Evolutionary conservation across 1,140 invertebrate genomes (phyloP).

Genomic region (Stenopsyche tienmushanensis): DNA sequence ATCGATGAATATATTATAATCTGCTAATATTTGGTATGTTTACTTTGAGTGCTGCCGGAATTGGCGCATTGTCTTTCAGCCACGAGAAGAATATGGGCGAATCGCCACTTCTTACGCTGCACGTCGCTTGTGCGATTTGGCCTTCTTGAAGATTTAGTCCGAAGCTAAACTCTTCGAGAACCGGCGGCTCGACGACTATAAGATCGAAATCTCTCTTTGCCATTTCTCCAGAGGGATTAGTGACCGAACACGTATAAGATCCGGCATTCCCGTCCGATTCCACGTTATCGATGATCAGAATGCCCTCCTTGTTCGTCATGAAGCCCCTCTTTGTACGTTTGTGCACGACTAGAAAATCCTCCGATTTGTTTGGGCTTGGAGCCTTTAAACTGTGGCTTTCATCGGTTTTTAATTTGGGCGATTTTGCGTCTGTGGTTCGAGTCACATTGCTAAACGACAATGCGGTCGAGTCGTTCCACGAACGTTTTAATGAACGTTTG

Average conservation of each 20-base stretch:
- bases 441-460: neutral
- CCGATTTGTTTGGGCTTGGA: slow-evolving; percentile 41
- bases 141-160: slow-evolving; percentile 77
- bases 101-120: slow-evolving; percentile 88
- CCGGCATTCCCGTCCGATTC: slow-evolving; percentile 67
- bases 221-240: slow-evolving; percentile 74
- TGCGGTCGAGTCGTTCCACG: neutral
- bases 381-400: too few species aligned
- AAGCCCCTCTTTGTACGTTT: slow-evolving; percentile 48
- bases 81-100: slow-evolving; percentile 85
- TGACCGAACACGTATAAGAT: slow-evolving; percentile 80
- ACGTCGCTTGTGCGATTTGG: slow-evolving; percentile 83
- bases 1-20: too few species aligned
- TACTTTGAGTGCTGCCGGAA: slow-evolving; percentile 68
- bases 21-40: neutral
- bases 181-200: slow-evolving; percentile 73
- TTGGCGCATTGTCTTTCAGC: slow-evolving; percentile 78
- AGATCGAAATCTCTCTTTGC: slow-evolving; percentile 68
- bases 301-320: slow-evolving; percentile 49
- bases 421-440: neutral
- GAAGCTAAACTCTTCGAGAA: slow-evolving; percentile 58
- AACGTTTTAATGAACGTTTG: slow-evolving; percentile 2
- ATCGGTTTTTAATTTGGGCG: too few species aligned
- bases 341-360: slow-evolving; percentile 20
- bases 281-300: slow-evolving; percentile 72